Evolutionary conservation across 1,140 invertebrate genomes (phyloP).

Genomic region (Anastatus disparis): DNA sequence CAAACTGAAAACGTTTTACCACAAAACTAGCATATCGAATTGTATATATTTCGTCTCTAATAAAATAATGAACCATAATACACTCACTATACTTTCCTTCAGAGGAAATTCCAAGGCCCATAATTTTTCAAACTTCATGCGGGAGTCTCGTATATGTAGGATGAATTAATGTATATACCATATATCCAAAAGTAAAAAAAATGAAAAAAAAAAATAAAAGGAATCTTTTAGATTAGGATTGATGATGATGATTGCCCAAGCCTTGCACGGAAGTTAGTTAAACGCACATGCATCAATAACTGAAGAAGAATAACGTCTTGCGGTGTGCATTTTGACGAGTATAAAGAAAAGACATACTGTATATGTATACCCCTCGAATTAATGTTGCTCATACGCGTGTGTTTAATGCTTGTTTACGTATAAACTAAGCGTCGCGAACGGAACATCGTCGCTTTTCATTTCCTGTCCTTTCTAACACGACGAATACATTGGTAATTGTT

Average conservation of each 20-base stretch:
- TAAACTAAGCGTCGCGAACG: slow-evolving; percentile 1
- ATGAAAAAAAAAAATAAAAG: no score
- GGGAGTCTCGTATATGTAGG: no score
- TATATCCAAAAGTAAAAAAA: no score
- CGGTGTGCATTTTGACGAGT: slow-evolving; percentile 1
- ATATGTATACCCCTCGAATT: no score
- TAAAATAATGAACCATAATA: not conserved
- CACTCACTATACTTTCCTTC: not conserved
- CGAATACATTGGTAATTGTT: no score
- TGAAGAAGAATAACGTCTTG: slow-evolving; percentile 11
- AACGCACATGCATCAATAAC: slow-evolving; percentile 15
- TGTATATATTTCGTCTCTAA: not conserved
- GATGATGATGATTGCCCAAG: slow-evolving; percentile 13
- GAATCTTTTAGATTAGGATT: slow-evolving; percentile 13
- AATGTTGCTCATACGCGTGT: no score
- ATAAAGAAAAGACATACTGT: no score
- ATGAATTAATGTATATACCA: no score
- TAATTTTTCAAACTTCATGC: no score
- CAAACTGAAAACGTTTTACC: not conserved
- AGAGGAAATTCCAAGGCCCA: not conserved
- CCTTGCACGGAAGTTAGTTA: slow-evolving; percentile 14
- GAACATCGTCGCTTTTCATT: not conserved
- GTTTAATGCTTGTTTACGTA: not conserved
- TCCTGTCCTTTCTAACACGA: no score
- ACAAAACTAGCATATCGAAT: not conserved